phyloP scores from a whole-genome alignment of 1,140 invertebrate genomes.

The Drosophila fuyamai region DNA sequence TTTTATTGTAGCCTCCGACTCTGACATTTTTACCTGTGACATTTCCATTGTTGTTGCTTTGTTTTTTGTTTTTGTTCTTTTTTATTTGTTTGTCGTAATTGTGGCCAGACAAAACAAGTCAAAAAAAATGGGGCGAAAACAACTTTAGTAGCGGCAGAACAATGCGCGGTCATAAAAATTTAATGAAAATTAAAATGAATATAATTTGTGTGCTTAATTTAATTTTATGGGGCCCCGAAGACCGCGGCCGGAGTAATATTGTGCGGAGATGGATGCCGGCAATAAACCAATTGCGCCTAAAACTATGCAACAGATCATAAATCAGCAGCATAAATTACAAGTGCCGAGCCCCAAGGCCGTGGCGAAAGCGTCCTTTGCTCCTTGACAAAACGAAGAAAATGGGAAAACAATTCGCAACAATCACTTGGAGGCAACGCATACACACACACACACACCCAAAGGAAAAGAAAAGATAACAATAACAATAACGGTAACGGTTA shows the following conservation, averaged over 20 bases:
- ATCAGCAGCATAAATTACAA: constrained; percentile 71
- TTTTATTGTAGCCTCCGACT: constrained; percentile 53
- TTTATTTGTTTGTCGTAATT: constrained; percentile 78
- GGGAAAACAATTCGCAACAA: constrained; percentile 69
- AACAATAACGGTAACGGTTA: constrained; percentile 66
- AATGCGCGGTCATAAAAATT: constrained; percentile 72
- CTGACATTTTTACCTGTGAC: constrained; percentile 78
- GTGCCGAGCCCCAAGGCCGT: constrained; percentile 7
- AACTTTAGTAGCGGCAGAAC: constrained; percentile 42
- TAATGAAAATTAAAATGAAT: constrained; percentile 83
- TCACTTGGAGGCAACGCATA: neutral
- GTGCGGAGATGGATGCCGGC: constrained; percentile 43
- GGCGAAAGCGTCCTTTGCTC: constrained; percentile 9
- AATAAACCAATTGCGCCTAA: constrained; percentile 65
- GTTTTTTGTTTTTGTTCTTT: constrained; percentile 27
- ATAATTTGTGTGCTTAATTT: constrained; percentile 82
- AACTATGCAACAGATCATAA: constrained; percentile 78
- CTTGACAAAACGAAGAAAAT: constrained; percentile 47
- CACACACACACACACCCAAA: constrained; percentile 4
- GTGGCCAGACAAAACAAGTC: constrained; percentile 66
- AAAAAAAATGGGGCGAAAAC: constrained; percentile 27
- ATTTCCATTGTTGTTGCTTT: constrained; percentile 63
- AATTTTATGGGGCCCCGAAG: constrained; percentile 78
- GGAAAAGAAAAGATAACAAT: constrained; percentile 64
- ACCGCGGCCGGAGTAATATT: constrained; percentile 27